Evolutionary conservation across 1,140 invertebrate species (phyloP).

Genomic region (Homarus americanus): DNA sequence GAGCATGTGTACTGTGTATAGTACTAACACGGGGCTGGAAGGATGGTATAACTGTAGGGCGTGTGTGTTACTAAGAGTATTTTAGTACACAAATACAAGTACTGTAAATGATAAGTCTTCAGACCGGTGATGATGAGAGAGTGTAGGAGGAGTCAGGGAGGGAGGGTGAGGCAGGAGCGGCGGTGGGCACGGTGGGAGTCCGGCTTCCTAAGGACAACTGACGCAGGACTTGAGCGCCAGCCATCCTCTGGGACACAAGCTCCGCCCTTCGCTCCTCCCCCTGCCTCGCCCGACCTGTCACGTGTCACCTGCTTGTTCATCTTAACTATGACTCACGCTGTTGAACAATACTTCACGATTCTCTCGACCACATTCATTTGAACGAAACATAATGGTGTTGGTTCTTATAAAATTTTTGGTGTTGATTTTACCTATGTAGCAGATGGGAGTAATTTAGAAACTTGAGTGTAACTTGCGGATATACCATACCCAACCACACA

Average conservation of each 20-base stretch:
- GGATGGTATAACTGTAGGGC: too few species aligned
- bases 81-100: too few species aligned
- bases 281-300: not conserved
- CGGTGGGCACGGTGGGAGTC: not conserved
- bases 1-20: too few species aligned
- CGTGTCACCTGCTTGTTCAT: not conserved
- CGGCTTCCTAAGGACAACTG: conserved; percentile 3
- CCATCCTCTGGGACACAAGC: not conserved
- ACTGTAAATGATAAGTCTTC: too few species aligned
- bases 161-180: not conserved
- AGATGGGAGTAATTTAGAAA: too few species aligned
- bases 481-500: too few species aligned
- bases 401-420: not conserved
- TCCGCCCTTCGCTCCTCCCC: not conserved
- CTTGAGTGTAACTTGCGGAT: too few species aligned
- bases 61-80: too few species aligned
- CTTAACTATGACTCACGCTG: not conserved
- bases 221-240: not conserved
- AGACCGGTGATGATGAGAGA: too few species aligned
- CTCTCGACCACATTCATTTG: not conserved
- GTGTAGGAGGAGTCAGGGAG: not conserved
- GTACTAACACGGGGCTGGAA: too few species aligned
- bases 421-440: not conserved
- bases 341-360: not conserved
- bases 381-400: not conserved